Evolutionary conservation across 2,888 invertebrate genomes (phyloP).

Genomic region (Nymphalis polychloros): DNA sequence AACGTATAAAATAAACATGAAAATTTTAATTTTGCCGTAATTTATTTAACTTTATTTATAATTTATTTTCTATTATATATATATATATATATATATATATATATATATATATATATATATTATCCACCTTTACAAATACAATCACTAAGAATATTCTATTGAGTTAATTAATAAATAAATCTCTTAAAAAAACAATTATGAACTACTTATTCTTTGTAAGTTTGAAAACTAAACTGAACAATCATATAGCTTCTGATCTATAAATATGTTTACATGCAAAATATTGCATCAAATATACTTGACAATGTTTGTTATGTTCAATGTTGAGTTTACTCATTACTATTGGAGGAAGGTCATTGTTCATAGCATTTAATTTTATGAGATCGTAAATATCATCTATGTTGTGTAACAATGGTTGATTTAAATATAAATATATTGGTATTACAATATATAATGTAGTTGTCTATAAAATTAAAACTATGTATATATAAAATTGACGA

Average conservation of each 20-base stretch:
- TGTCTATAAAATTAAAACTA: neutral
- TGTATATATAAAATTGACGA: too few relatives aligned
- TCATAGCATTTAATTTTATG: neutral
- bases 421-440: neutral
- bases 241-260: neutral
- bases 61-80: neutral
- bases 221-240: too few relatives aligned
- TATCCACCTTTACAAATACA: too few relatives aligned
- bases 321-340: slow-evolving; percentile 16
- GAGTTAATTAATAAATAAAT: too few relatives aligned
- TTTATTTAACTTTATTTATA: neutral
- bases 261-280: slow-evolving; percentile 8
- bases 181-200: too few relatives aligned
- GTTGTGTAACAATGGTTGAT: neutral
- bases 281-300: slow-evolving; percentile 18
- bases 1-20: neutral
- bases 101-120: too few relatives aligned
- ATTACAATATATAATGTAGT: neutral
- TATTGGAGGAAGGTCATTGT: slow-evolving; percentile 14
- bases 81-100: too few relatives aligned
- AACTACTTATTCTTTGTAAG: too few relatives aligned
- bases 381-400: slow-evolving; percentile 7
- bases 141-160: too few relatives aligned
- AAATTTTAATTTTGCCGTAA: neutral
- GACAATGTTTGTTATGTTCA: slow-evolving; percentile 20